Evolutionary conservation across 1,140 invertebrate species (phyloP).

Genomic region (Drosophila bifasciata): DNA sequence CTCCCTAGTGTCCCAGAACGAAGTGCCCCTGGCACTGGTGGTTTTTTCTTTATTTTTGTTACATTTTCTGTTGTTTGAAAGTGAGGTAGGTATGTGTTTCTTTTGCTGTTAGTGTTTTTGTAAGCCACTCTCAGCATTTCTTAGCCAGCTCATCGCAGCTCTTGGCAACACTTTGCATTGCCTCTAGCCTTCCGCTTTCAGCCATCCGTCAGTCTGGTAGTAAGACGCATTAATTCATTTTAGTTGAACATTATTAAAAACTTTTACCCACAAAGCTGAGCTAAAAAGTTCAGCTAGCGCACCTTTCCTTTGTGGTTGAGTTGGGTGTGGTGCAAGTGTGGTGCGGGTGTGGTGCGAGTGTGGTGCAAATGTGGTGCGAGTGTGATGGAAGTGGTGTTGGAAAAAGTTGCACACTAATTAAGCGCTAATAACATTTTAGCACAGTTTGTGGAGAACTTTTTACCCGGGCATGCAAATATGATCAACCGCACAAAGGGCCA

Average conservation of each 20-base stretch:
- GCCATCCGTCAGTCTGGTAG: slow-evolving; percentile 34
- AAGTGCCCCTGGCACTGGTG: slow-evolving; percentile 51
- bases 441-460: slow-evolving; percentile 57
- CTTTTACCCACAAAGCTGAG: slow-evolving; percentile 70
- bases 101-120: slow-evolving; percentile 20
- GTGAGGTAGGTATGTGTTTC: slow-evolving; percentile 8
- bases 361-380: not conserved
- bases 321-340: slow-evolving; percentile 10
- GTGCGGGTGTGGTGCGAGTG: slow-evolving; percentile 4
- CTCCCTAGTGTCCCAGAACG: slow-evolving; percentile 34
- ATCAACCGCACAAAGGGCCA: slow-evolving; percentile 33
- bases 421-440: slow-evolving; percentile 77
- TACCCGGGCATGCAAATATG: slow-evolving; percentile 48
- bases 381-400: slow-evolving; percentile 27
- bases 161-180: slow-evolving; percentile 3
- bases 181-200: not conserved
- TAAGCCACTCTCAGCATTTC: slow-evolving; percentile 42
- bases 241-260: slow-evolving; percentile 77
- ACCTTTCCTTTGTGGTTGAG: slow-evolving; percentile 63
- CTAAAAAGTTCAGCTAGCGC: slow-evolving; percentile 60
- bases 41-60: slow-evolving; percentile 6
- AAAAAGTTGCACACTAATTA: slow-evolving; percentile 76
- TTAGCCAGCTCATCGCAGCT: slow-evolving; percentile 33
- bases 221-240: slow-evolving; percentile 77
- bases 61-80: slow-evolving; percentile 11